phyloP scores from a whole-genome alignment of 2,113 vertebrate species.

The Hoplias malabaricus region DNA sequence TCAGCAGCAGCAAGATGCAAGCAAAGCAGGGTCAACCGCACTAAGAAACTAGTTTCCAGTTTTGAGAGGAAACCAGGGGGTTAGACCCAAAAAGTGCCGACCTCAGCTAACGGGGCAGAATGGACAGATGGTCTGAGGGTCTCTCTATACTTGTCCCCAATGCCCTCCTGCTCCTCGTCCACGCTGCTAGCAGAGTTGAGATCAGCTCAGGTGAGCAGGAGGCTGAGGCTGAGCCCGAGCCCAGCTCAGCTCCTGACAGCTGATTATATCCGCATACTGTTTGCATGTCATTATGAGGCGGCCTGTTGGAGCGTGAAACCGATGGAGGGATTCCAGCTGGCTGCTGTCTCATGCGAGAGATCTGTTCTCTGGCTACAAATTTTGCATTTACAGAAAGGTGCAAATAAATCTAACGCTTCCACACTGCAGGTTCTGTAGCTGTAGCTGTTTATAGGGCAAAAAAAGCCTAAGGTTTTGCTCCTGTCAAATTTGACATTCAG shows the following conservation, averaged over 20 bases:
- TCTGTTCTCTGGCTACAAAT: conserved; percentile 61
- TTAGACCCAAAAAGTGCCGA: conserved; percentile 38
- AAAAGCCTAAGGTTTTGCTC: conserved; percentile 46
- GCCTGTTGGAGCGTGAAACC: conserved; percentile 57
- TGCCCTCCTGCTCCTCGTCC: conserved; percentile 44
- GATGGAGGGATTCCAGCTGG: conserved; percentile 65
- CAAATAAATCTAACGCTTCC: conserved; percentile 51
- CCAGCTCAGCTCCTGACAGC: conserved; percentile 49
- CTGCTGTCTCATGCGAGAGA: conserved; percentile 56
- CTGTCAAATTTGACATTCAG: conserved; percentile 29
- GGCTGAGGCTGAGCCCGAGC: conserved; percentile 22
- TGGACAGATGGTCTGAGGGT: conserved; percentile 39
- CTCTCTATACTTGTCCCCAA: conserved; percentile 28
- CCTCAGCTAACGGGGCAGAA: conserved; percentile 16
- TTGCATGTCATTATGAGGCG: conserved; percentile 65
- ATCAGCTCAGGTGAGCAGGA: conserved; percentile 44
- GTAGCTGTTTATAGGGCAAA: background rate
- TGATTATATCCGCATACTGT: conserved; percentile 61
- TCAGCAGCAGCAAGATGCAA: background rate
- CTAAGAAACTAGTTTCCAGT: background rate
- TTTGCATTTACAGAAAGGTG: conserved; percentile 54
- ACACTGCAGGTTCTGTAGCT: background rate
- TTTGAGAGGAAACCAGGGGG: background rate
- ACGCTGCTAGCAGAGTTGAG: background rate
- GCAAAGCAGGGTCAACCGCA: background rate